Base-by-base conservation (phyloP, 2,888 invertebrate genomes). In the Tortricodes alternella region DNA sequence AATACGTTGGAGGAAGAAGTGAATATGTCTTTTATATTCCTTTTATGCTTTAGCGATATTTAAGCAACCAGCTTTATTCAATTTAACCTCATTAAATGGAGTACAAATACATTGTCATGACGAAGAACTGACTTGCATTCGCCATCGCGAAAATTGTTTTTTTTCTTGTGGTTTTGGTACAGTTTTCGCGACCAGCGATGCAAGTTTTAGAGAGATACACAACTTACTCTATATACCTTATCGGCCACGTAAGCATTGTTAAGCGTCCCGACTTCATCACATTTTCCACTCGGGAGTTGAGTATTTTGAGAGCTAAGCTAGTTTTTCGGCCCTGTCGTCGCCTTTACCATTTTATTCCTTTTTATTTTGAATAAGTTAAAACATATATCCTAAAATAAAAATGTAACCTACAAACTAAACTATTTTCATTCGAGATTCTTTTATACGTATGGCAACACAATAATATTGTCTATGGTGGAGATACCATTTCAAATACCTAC, bases 201-300 rank as follows among this genome's bases (percentile, higher is more conserved):
- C 55, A 21, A 55, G 55, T 34, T 41, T 55, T 41, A 77, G 69
- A 80, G 78, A 81, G 78, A 75, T 68, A 73, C 80, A 85, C 74
- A 82, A 79, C 86, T 85, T 89, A 89, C 65, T 60, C 78, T 85
- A 55, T 24, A 23, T 55, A 84, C 59, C 71, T 85, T 84, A 82
- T 72, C 80, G 85, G 85, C 86, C 86, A 87, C 80, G 69, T 76
- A 89, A 88, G 89, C 88, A 78, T 74, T 68, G 66, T 76, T 7
- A 87, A 89, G 88, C 89, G 74, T 81, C 80, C 69, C 64, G 73
- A 77, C 69, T 55, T 60, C 1, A 3, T 29, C 11, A 46, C 74
- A 64, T 67, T 75, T 79, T 79, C 83, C 81, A 80, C 80, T 77
- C 46, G 60, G 48, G 56, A 63, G 69, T 71, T 80, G 84, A 84